phyloP scores from a whole-genome alignment of 2,888 invertebrate genomes.

The Acheta domesticus region DNA sequence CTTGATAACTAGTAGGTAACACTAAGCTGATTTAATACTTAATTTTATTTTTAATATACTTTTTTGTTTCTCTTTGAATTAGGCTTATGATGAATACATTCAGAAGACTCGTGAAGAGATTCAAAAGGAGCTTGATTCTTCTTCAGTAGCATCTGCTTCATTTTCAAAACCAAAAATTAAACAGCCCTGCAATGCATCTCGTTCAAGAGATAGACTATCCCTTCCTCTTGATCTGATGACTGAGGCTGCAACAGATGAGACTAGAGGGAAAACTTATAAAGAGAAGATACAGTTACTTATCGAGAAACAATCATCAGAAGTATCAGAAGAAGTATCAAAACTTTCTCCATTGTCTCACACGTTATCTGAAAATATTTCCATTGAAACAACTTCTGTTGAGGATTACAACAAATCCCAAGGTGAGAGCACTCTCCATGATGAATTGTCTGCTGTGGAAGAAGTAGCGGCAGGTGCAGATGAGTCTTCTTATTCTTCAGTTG shows the following conservation, averaged over 20 bases:
- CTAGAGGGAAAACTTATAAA: neutral
- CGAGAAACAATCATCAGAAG: conserved; percentile 20
- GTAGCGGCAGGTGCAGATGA: neutral
- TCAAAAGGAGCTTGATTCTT: conserved; percentile 18
- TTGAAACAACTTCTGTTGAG: neutral
- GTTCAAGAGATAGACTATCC: conserved; percentile 30
- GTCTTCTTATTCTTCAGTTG: neutral
- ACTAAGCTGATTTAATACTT: too few species aligned
- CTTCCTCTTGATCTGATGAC: conserved; percentile 12
- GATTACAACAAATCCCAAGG: neutral
- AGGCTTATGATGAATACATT: conserved; percentile 43
- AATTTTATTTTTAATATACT: too few species aligned
- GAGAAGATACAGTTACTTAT: neutral
- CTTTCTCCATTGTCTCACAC: neutral
- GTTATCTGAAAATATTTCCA: neutral
- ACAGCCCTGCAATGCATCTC: conserved; percentile 43
- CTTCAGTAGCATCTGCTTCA: neutral
- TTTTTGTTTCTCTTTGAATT: conserved; percentile 18
- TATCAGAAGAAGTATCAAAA: neutral
- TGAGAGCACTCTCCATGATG: neutral
- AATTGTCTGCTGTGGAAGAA: neutral
- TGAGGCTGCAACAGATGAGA: neutral
- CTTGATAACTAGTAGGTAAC: too few species aligned
- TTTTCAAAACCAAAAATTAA: conserved; percentile 49
- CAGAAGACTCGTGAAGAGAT: conserved; percentile 39